Evolutionary conservation across 2,888 invertebrate genomes (phyloP).

Genomic region (Aphidoletes aphidimyza): DNA sequence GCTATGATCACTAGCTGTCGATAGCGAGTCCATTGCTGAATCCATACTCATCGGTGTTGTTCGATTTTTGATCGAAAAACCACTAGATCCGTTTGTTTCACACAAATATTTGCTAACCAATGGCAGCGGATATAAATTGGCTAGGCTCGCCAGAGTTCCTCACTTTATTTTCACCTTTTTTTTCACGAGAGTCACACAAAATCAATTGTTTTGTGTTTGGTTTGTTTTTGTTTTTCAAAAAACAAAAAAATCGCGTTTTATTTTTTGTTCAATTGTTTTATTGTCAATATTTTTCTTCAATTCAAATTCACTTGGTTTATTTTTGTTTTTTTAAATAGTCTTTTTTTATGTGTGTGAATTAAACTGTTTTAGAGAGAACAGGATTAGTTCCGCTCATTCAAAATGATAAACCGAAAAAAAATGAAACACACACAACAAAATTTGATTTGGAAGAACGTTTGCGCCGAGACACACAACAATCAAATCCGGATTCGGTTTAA

Average conservation of each 20-base stretch:
- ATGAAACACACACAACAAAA: not conserved
- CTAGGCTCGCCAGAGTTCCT: slow-evolving; percentile 56
- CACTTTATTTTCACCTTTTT: no score
- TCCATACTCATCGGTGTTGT: slow-evolving; percentile 66
- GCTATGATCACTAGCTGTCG: slow-evolving; percentile 70
- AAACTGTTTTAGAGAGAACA: no score
- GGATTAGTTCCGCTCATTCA: not conserved
- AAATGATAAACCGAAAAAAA: not conserved
- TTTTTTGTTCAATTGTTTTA: not conserved
- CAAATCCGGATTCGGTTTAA: slow-evolving; percentile 54
- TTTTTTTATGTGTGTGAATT: not conserved
- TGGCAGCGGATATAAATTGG: slow-evolving; percentile 56
- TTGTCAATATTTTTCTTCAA: not conserved
- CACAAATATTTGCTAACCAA: slow-evolving; percentile 56
- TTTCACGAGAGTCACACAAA: not conserved
- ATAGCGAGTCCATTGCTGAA: slow-evolving; percentile 70
- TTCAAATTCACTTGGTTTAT: slow-evolving; percentile 30
- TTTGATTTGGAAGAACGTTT: slow-evolving; percentile 4
- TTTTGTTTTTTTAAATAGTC: not conserved
- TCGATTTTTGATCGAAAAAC: slow-evolving; percentile 55
- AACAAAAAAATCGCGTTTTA: not conserved
- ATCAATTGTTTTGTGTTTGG: no score
- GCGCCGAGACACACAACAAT: slow-evolving; percentile 3
- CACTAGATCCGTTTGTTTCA: slow-evolving; percentile 55
- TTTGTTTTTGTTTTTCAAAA: not conserved